Percentiles rank a stretch among this genome's conserved stretches.
Evolutionary conservation across 2,113 vertebrate species (phyloP).

Genomic region (Oxyruncus cristatus): DNA sequence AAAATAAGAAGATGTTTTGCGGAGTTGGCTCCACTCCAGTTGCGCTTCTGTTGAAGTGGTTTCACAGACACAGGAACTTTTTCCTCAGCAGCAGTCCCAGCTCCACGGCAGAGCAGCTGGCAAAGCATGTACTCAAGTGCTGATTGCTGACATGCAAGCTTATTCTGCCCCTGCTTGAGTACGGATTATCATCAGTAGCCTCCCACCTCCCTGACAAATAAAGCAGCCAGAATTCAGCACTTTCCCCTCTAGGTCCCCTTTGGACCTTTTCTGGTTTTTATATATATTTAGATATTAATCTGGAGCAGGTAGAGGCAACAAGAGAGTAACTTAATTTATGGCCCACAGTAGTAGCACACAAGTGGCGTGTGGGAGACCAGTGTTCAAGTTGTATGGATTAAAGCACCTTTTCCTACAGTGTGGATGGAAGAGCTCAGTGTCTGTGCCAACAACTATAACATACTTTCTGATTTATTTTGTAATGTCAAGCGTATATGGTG

Average conservation of each 20-base stretch:
- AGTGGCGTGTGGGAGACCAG: background rate
- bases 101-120: background rate
- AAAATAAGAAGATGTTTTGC: background rate
- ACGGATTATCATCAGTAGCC: background rate
- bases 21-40: background rate
- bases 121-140: accelerated
- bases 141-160: background rate
- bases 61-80: background rate
- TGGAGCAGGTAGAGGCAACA: background rate
- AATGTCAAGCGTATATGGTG: background rate
- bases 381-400: background rate
- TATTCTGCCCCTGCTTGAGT: background rate
- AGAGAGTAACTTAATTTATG: background rate
- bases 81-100: background rate
- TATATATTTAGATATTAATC: background rate
- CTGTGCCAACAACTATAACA: background rate
- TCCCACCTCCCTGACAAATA: background rate
- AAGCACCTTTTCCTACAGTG: conserved; percentile 28
- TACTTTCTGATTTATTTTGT: background rate
- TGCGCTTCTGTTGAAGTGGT: background rate
- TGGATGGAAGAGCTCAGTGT: background rate
- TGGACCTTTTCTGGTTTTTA: background rate
- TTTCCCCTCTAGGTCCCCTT: background rate
- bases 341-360: background rate
- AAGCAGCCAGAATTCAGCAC: background rate